Evolutionary conservation across 2,113 vertebrate genomes (phyloP).

Genomic region (Neogobius melanostomus): DNA sequence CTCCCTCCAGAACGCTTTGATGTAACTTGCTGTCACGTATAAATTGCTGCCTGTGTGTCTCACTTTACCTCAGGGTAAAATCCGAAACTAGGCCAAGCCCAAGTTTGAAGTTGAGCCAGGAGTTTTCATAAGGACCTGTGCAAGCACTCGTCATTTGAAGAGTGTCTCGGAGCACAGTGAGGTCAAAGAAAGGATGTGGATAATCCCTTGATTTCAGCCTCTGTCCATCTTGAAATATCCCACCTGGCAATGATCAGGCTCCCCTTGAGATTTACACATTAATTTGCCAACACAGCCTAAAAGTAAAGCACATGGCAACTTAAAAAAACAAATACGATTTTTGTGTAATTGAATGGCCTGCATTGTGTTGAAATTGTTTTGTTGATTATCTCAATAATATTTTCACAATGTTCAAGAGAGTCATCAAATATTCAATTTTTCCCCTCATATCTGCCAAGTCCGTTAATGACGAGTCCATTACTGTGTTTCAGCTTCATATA

Average conservation of each 20-base stretch:
- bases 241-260: slow-evolving; percentile 28
- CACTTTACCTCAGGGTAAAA: slow-evolving; percentile 35
- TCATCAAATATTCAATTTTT: too few species aligned
- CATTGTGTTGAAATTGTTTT: too few species aligned
- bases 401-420: too few species aligned
- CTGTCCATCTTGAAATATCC: slow-evolving; percentile 32
- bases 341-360: too few species aligned
- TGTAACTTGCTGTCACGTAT: slow-evolving; percentile 21
- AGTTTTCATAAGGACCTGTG: slow-evolving; percentile 17
- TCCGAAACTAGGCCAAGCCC: slow-evolving; percentile 24
- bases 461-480: too few species aligned
- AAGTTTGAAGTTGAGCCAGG: slow-evolving; percentile 27
- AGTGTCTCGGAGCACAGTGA: slow-evolving; percentile 15
- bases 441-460: too few species aligned
- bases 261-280: slow-evolving; percentile 7
- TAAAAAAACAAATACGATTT: too few species aligned
- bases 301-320: neutral
- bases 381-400: too few species aligned
- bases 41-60: slow-evolving; percentile 26
- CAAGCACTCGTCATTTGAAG: neutral
- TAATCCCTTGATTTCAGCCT: slow-evolving; percentile 30
- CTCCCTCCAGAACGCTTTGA: slow-evolving; percentile 29
- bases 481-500: too few species aligned
- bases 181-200: slow-evolving; percentile 37
- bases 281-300: neutral